Evolutionary conservation across 2,113 vertebrate species (phyloP).

Genomic region (Campylomormyrus numenius): DNA sequence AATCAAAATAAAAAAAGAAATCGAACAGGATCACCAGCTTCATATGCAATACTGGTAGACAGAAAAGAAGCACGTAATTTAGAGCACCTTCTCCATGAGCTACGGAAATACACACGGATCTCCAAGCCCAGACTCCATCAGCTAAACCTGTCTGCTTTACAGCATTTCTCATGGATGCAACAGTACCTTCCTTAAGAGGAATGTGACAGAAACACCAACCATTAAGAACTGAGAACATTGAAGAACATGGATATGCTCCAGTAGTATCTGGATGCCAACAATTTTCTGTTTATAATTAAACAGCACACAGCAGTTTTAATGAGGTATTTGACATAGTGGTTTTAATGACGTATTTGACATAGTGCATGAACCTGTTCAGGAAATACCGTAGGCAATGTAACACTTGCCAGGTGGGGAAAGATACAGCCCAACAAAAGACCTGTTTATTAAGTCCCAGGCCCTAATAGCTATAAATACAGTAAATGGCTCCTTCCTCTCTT

Average conservation of each 20-base stretch:
- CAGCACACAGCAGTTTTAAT: neutral
- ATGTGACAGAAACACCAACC: neutral
- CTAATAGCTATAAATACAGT: neutral
- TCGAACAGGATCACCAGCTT: neutral
- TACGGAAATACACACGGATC: neutral
- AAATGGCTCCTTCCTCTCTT: neutral
- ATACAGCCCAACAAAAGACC: neutral
- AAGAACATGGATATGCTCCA: neutral
- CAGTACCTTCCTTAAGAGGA: neutral
- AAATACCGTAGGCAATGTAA: neutral
- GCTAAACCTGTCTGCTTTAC: neutral
- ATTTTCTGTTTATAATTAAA: neutral
- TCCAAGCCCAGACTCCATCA: neutral
- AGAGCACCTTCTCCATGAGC: neutral
- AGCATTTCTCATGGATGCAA: neutral
- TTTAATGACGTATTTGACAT: neutral
- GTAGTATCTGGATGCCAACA: neutral
- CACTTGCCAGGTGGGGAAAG: neutral
- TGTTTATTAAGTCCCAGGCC: neutral
- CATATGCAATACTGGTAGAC: neutral
- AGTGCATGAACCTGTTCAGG: neutral
- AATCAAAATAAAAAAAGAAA: neutral
- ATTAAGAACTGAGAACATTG: neutral
- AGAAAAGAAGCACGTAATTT: neutral
- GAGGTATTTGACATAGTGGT: neutral